phyloP scores from a whole-genome alignment of 92 coral and sea anemone species.

The Virgularia gustaviana region DNA sequence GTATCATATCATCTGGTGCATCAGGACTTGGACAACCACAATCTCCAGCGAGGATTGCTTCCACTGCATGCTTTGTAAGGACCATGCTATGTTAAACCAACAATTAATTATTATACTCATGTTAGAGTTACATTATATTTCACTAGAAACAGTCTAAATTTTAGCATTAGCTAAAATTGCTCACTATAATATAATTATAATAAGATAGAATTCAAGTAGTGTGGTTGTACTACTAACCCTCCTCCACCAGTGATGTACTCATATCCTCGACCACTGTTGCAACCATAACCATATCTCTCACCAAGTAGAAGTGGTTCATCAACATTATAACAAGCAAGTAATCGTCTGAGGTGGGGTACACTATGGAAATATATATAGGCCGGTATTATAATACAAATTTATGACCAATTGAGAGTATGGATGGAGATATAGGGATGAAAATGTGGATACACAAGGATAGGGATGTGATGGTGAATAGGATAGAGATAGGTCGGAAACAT shows the following conservation, averaged over 20 bases:
- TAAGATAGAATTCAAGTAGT: neutral
- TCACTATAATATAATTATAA: neutral
- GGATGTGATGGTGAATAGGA: too few relatives aligned
- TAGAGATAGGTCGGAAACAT: neutral
- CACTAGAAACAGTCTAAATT: neutral
- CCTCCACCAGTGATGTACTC: conserved; percentile 96
- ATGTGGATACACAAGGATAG: too few relatives aligned
- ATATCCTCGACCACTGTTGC: conserved; percentile 74
- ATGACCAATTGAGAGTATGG: too few relatives aligned
- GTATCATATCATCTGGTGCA: conserved; percentile 97
- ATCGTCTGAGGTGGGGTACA: conserved; percentile 73
- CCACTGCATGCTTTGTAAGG: conserved; percentile 74
- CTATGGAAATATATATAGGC: too few relatives aligned
- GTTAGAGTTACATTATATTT: neutral
- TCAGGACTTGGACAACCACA: conserved; percentile 78
- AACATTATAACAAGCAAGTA: conserved; percentile 91
- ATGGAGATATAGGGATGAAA: too few relatives aligned
- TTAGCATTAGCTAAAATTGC: neutral
- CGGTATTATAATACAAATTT: too few relatives aligned
- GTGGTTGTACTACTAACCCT: conserved; percentile 50
- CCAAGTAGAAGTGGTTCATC: conserved; percentile 75
- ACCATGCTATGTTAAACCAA: conserved; percentile 63
- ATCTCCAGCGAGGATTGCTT: conserved; percentile 65
- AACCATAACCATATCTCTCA: conserved; percentile 90
- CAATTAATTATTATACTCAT: neutral